A percentile compares a stretch with the other conserved stretches of the same genome.
phyloP scores from a whole-genome alignment of 1,140 invertebrate genomes.

The Pteromalus puparum region DNA sequence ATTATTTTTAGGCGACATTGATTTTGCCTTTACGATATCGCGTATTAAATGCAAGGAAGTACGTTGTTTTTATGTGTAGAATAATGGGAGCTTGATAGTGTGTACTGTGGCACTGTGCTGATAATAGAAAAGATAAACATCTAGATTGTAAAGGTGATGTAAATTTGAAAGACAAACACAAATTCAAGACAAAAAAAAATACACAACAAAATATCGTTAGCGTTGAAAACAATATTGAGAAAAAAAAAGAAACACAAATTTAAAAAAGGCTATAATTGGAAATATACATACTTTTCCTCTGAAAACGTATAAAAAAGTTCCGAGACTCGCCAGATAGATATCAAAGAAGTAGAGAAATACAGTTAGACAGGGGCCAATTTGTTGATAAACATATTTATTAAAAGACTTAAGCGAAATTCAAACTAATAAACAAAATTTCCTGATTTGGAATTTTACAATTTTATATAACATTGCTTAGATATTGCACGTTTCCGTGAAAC shows the following conservation, averaged over 20 bases:
- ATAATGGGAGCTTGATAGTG: background rate
- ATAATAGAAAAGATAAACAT: background rate
- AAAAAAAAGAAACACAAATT: too few relatives aligned
- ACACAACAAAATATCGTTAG: too few relatives aligned
- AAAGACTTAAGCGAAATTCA: conserved; percentile 18
- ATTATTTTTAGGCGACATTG: too few relatives aligned
- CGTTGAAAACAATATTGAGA: too few relatives aligned
- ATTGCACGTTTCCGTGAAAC: background rate
- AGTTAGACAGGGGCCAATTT: conserved; percentile 12
- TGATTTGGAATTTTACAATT: background rate
- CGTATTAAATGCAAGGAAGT: too few relatives aligned
- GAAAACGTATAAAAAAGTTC: background rate
- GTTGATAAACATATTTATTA: conserved; percentile 39
- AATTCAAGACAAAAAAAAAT: too few relatives aligned
- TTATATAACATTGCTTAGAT: background rate
- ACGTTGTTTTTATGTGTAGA: too few relatives aligned
- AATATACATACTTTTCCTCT: background rate
- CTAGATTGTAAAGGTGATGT: background rate
- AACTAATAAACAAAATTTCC: background rate
- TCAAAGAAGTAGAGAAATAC: background rate
- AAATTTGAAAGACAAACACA: too few relatives aligned
- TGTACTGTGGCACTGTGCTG: background rate
- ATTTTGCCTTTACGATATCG: too few relatives aligned
- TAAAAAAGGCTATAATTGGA: background rate
- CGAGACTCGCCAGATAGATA: background rate